Evolutionary conservation across 1,140 invertebrate species (phyloP), one percentile per base, ranked within the genome.

Genomic region (Drosophila oshimai): DNA sequence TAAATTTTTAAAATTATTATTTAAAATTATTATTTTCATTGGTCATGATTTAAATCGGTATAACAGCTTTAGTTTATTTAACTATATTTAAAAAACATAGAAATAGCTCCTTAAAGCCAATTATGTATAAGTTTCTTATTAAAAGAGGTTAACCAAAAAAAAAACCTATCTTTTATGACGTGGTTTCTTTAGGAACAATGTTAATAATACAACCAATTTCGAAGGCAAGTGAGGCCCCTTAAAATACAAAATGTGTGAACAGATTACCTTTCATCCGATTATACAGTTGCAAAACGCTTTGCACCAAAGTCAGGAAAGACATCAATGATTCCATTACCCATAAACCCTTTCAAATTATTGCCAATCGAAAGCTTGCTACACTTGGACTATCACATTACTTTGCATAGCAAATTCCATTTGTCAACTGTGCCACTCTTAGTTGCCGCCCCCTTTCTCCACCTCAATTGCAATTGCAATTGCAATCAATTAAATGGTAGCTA

Each of bases 401-500:
- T 29, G 24, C 24, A 44, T 37, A 20, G n/a, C 18, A 15, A 68
- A 68, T 68, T 31, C 24, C 62, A 68, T 54, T 50, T 68, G 28
- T 36, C 54, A 62, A 34, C 61, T 41, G 6, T 37, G 12, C 24
- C 12, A 12, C 6, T 47, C 47, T 34, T 4, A 20, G n/a, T 28
- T 50, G 37, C 39, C 42, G 33, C 17, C 9, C 33, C 20, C 22
- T 37, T 36, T 45, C 44, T 58, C 47, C 13, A 7, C 46, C 22
- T 42, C 13, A 20, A 6, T n/a, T n/a, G n/a, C n/a, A n/a, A 42
- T 39, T 44, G 22, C 28, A 60, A 68, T 69, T 62, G 41, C 46
- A 83, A 68, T 86, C 80, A 84, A 80, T 84, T 86, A 75, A 64
- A 58, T 68, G 61, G 31, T 34, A 24, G 26, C 45, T 31, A 50